Percentiles rank a stretch among this genome's conserved stretches.
Conservation (phyloP, 2,888 invertebrate species). For the Apamea epomidion region DNA sequence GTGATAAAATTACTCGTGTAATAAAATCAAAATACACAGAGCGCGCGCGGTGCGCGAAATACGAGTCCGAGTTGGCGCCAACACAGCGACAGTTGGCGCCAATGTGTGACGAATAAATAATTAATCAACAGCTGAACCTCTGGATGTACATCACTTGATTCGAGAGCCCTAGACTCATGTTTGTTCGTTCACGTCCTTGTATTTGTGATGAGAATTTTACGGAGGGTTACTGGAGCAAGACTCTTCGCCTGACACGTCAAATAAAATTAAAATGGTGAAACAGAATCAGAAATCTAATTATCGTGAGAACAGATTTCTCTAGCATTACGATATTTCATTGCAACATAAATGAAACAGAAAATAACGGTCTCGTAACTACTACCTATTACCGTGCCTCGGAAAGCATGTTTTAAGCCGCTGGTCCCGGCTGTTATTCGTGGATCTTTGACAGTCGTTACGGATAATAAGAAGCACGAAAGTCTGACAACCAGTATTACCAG, state of each 20-base stretch:
- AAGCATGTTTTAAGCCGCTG: not conserved
- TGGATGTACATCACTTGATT: constrained; percentile 34
- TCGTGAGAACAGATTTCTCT: not conserved
- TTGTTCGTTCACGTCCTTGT: constrained; percentile 19
- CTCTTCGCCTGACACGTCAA: constrained; percentile 4
- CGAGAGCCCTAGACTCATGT: constrained; percentile 39
- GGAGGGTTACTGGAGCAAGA: not conserved
- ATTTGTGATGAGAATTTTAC: constrained; percentile 23
- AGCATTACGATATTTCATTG: not conserved
- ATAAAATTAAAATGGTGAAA: constrained; percentile 10
- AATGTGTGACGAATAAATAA: constrained; percentile 71
- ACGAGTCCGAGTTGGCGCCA: constrained; percentile 70
- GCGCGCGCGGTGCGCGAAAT: constrained; percentile 58
- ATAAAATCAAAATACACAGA: constrained; percentile 73
- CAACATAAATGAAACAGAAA: constrained; percentile 2
- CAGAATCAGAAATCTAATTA: not conserved
- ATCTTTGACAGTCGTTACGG: not conserved
- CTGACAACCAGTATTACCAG: not conserved
- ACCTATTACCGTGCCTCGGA: not conserved
- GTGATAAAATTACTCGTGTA: constrained; percentile 72
- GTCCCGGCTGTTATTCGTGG: not conserved
- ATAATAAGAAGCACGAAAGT: not conserved
- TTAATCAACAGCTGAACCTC: constrained; percentile 51
- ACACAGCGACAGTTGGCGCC: constrained; percentile 65
- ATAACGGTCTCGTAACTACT: not conserved